Evolutionary conservation across 2,113 vertebrate species (phyloP).

Genomic region (Passer domesticus): DNA sequence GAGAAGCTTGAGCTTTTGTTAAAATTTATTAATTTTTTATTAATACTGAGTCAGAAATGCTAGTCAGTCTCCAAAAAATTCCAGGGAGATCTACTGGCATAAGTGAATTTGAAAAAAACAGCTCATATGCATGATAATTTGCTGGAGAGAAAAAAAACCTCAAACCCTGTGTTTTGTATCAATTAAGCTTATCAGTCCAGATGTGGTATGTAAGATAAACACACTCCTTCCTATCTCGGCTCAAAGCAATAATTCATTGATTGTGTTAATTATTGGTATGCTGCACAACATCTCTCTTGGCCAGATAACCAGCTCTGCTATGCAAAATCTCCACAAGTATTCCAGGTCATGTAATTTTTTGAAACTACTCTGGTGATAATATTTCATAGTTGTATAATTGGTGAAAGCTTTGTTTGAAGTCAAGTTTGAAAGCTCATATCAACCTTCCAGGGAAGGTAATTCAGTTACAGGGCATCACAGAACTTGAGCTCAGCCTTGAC

Average conservation of each 20-base stretch:
- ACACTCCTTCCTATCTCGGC: background rate
- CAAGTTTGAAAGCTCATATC: background rate
- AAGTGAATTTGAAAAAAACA: background rate
- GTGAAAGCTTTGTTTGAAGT: background rate
- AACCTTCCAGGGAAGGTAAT: background rate
- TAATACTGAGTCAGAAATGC: background rate
- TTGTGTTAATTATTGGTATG: constrained; percentile 25
- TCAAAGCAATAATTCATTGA: constrained; percentile 27
- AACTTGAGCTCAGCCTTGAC: background rate
- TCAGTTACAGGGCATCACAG: background rate
- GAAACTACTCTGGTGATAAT: background rate
- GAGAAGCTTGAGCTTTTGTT: background rate
- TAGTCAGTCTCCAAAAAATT: background rate
- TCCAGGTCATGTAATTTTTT: background rate
- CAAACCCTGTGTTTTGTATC: background rate
- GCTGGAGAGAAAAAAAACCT: background rate
- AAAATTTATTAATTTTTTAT: background rate
- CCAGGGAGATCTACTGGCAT: background rate
- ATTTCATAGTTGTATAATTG: background rate
- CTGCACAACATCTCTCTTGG: background rate
- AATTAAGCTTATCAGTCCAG: constrained; percentile 48
- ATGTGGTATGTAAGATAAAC: constrained; percentile 48
- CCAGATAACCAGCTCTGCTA: background rate
- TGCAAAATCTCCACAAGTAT: background rate
- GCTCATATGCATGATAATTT: background rate